A percentile compares a stretch with the other conserved stretches of the same genome.
phyloP scores from a whole-genome alignment of 2,797 vertebrate genomes.

The Austrolebias charrua region DNA sequence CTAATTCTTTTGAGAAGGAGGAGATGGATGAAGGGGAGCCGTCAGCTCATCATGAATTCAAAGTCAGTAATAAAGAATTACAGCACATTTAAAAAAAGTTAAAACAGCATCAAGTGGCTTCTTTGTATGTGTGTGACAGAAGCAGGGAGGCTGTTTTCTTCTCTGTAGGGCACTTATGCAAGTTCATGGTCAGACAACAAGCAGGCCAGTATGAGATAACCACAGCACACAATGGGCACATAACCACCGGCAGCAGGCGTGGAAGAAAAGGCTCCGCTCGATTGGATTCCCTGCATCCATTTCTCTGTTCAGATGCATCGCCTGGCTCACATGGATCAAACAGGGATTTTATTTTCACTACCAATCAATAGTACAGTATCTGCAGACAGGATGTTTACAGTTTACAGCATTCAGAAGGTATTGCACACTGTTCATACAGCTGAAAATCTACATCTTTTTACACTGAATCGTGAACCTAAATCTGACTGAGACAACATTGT shows the following conservation, averaged over 20 bases:
- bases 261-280: conserved; percentile 54
- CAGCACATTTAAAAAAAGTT: conserved; percentile 49
- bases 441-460: conserved; percentile 13
- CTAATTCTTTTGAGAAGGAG: not conserved
- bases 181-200: conserved; percentile 63
- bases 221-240: conserved; percentile 63
- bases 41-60: conserved; percentile 38
- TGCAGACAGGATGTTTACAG: conserved; percentile 42
- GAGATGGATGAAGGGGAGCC: conserved; percentile 2
- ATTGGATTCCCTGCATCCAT: conserved; percentile 54
- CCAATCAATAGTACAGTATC: conserved; percentile 32
- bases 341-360: conserved; percentile 33
- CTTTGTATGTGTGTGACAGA: conserved; percentile 52
- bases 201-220: conserved; percentile 65
- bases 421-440: conserved; percentile 18
- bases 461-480: conserved; percentile 38
- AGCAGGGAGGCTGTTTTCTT: conserved; percentile 52
- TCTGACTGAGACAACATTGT: conserved; percentile 14
- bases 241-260: conserved; percentile 52
- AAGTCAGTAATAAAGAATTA: conserved; percentile 35
- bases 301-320: conserved; percentile 40
- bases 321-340: conserved; percentile 46
- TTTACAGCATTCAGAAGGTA: conserved; percentile 39
- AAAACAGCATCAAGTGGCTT: conserved; percentile 59
- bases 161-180: conserved; percentile 61